phyloP scores from a whole-genome alignment of 2,888 invertebrate genomes.

The Melinaea marsaeus region DNA sequence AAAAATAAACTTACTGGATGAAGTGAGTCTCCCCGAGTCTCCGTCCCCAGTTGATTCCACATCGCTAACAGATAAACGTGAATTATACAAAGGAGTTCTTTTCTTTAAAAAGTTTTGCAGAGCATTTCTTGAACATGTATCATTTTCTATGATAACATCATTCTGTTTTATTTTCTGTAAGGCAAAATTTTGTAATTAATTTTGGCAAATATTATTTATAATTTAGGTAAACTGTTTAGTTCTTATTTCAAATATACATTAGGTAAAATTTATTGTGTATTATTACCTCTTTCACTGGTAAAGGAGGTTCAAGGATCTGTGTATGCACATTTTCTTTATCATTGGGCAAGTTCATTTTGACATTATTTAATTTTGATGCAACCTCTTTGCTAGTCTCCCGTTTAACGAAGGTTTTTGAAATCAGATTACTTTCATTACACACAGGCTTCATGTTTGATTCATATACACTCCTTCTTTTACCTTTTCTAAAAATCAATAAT shows the following conservation, averaged over 20 bases:
- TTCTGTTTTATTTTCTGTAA: neutral
- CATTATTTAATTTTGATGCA: neutral
- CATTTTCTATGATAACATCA: conserved; percentile 16
- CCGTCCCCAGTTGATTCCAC: conserved; percentile 30
- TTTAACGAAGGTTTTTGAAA: conserved; percentile 35
- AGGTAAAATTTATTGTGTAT: too few relatives aligned
- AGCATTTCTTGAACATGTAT: conserved; percentile 29
- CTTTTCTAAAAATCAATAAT: conserved; percentile 46
- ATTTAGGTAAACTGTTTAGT: neutral
- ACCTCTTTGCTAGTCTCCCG: conserved; percentile 8
- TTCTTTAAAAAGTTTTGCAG: conserved; percentile 50
- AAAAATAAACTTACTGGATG: conserved; percentile 49
- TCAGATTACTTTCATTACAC: conserved; percentile 26
- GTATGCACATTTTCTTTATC: neutral
- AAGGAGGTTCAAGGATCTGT: neutral
- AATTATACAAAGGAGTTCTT: conserved; percentile 38
- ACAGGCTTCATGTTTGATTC: conserved; percentile 30
- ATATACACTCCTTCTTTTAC: conserved; percentile 60
- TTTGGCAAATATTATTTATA: neutral
- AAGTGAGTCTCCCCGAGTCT: conserved; percentile 36
- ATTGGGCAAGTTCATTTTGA: conserved; percentile 6
- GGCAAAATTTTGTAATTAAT: neutral
- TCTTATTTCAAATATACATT: too few relatives aligned
- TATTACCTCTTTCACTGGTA: neutral
- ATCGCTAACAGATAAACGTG: conserved; percentile 27